A percentile compares a stretch with the other conserved stretches of the same genome.
phyloP scores from a whole-genome alignment of 2,797 vertebrate genomes.

The Dicrostonyx torquatus region DNA sequence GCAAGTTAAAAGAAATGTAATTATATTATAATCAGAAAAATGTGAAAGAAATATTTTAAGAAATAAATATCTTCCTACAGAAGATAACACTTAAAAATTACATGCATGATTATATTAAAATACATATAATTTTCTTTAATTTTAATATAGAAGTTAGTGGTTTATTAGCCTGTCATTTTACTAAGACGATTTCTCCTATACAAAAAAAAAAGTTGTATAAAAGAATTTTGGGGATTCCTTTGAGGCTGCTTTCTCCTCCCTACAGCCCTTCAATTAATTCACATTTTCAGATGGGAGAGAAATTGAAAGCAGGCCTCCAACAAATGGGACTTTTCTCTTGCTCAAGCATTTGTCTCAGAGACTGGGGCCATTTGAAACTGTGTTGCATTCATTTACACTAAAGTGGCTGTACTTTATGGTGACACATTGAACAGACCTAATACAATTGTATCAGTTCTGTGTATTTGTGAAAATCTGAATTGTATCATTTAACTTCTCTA shows the following conservation, averaged over 20 bases:
- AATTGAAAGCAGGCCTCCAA: background rate
- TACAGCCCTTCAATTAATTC: background rate
- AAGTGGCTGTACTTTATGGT: background rate
- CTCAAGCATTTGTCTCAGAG: background rate
- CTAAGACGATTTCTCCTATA: background rate
- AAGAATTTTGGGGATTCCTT: background rate
- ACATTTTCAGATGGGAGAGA: background rate
- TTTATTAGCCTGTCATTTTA: slow-evolving; percentile 19
- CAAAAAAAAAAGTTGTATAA: background rate
- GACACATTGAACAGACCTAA: background rate
- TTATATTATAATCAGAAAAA: background rate
- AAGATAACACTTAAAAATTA: background rate
- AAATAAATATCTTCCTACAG: background rate
- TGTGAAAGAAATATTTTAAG: background rate
- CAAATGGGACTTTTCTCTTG: background rate
- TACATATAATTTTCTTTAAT: background rate
- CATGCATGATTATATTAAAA: background rate
- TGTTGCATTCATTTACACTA: background rate
- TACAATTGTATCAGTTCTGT: background rate
- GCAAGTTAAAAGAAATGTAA: background rate
- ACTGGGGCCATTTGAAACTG: background rate
- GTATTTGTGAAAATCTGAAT: background rate
- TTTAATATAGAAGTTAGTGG: background rate
- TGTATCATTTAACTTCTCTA: background rate
- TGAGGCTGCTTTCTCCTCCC: background rate